Conservation (phyloP, 2,113 vertebrate genomes). For the Callorhinus ursinus region DNA sequence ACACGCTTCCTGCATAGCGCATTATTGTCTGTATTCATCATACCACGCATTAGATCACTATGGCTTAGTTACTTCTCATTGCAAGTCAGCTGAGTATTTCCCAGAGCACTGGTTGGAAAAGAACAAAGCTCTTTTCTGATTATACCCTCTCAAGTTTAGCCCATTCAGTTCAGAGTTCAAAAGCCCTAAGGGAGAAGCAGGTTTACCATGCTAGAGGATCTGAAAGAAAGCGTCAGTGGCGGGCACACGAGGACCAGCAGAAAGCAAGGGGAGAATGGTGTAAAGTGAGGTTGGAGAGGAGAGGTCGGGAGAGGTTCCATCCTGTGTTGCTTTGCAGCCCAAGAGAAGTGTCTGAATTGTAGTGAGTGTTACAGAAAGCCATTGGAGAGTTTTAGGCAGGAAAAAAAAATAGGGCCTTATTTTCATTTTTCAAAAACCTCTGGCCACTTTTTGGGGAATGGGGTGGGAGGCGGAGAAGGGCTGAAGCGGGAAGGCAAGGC, state of each 20-base stretch:
- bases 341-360: neutral
- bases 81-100: neutral
- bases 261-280: neutral
- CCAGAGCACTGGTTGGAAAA: neutral
- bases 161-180: neutral
- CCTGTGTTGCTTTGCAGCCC: neutral
- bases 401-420: neutral
- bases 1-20: rapidly evolving
- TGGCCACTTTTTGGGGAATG: neutral
- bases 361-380: neutral
- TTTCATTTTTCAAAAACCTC: neutral
- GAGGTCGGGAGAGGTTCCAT: too few relatives aligned
- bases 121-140: neutral
- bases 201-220: neutral
- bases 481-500: too few relatives aligned
- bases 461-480: neutral
- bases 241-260: neutral
- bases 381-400: neutral
- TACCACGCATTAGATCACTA: rapidly evolving
- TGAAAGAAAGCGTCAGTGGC: neutral
- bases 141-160: neutral
- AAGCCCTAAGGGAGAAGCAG: neutral
- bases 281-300: neutral
- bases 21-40: too few relatives aligned
- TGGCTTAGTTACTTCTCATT: neutral